Evolutionary conservation across 2,888 invertebrate species (phyloP).

Genomic region (Mycogona germanica): DNA sequence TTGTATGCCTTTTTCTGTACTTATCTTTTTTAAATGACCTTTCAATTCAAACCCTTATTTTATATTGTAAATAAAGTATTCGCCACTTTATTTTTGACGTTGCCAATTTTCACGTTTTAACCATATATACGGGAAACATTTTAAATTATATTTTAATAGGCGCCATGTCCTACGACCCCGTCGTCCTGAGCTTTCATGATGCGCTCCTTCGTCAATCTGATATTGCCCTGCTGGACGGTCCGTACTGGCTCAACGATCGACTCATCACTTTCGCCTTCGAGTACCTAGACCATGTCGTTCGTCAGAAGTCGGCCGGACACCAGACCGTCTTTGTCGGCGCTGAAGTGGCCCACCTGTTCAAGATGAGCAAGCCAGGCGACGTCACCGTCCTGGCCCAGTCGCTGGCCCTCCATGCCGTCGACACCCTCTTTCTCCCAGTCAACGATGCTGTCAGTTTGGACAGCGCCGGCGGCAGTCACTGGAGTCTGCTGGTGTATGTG

Average conservation of each 20-base stretch:
- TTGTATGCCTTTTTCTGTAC: no score
- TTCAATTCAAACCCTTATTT: no score
- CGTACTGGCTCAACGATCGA: conserved; percentile 85
- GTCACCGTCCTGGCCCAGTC: conserved; percentile 50
- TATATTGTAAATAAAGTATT: no score
- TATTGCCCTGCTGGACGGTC: conserved; percentile 58
- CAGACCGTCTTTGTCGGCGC: conserved; percentile 68
- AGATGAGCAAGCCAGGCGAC: conserved; percentile 58
- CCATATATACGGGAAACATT: no score
- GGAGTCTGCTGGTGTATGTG: conserved; percentile 75
- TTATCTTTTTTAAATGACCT: no score
- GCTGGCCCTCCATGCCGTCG: conserved; percentile 48
- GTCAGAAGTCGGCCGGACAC: conserved; percentile 39
- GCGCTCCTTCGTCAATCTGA: conserved; percentile 67
- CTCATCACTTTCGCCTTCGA: conserved; percentile 88
- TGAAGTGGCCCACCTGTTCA: conserved; percentile 78
- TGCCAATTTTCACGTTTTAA: no score
- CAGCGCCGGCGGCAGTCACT: conserved; percentile 82
- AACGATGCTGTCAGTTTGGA: no score
- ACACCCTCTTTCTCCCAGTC: conserved; percentile 71
- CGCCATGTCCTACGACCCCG: no score
- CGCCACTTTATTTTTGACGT: no score
- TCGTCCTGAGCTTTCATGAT: conserved; percentile 73
- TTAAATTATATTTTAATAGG: no score
- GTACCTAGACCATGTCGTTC: conserved; percentile 60